Evolutionary conservation across 2,888 invertebrate species (phyloP).

Genomic region (Meteorus colon): DNA sequence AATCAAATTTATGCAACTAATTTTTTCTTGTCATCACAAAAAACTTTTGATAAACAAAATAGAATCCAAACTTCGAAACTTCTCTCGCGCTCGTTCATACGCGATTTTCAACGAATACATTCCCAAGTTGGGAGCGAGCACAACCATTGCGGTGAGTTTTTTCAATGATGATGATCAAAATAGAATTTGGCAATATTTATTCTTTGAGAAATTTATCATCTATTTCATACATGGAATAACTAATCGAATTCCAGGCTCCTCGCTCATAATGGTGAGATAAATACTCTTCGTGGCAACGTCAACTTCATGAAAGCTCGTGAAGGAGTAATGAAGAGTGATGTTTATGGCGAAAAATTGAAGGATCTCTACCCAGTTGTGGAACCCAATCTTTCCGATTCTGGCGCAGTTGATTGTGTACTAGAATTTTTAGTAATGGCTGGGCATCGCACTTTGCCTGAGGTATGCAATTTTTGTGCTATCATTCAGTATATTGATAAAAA

Average conservation of each 20-base stretch:
- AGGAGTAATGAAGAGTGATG: constrained; percentile 93
- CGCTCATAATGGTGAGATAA: constrained; percentile 99
- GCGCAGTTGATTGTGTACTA: constrained; percentile 97
- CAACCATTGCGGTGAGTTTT: constrained; percentile 90
- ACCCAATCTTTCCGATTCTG: constrained; percentile 97
- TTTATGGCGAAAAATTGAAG: constrained; percentile 88
- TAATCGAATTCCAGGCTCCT: constrained; percentile 79
- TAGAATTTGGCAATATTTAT: too few species aligned
- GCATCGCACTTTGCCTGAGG: constrained; percentile 91
- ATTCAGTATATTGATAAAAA: background rate
- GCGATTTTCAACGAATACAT: constrained; percentile 99
- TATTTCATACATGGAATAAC: background rate
- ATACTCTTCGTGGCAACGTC: constrained; percentile 97
- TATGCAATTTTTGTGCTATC: constrained; percentile 54
- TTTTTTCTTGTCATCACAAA: constrained; percentile 57
- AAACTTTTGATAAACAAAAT: background rate
- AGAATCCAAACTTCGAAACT: constrained; percentile 91
- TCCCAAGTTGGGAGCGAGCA: constrained; percentile 99
- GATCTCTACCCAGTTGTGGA: constrained; percentile 97
- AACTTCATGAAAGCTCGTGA: constrained; percentile 99
- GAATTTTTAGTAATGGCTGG: constrained; percentile 98
- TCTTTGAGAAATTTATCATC: background rate
- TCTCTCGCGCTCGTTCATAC: constrained; percentile 98
- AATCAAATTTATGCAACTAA: background rate
- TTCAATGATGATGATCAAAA: too few species aligned